These are phyloP conservation scores for Campoletis sonorensis DNA, from an alignment of 1,140 invertebrate species.

Conservation along the genomic window DNA sequence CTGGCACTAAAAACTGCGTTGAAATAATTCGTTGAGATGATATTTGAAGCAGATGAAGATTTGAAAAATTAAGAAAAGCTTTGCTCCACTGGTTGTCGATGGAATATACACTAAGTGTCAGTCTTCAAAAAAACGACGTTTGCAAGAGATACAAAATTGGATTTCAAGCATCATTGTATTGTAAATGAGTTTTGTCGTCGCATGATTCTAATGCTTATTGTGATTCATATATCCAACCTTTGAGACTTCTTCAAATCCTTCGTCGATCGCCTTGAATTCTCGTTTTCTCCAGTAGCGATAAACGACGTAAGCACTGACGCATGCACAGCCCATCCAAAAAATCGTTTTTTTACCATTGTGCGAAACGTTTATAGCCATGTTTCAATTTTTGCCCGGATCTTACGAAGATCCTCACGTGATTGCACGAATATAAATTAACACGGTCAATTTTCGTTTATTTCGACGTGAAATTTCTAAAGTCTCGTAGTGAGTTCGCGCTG, in stretches of 20 bases:
- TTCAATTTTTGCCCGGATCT: conserved; percentile 26
- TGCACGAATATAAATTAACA: conserved; percentile 1
- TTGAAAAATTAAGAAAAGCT: too few relatives aligned
- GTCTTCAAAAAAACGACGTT: too few relatives aligned
- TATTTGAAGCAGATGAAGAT: too few relatives aligned
- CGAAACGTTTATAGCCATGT: conserved; percentile 54
- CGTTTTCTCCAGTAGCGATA: conserved; percentile 74
- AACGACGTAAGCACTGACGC: conserved; percentile 72
- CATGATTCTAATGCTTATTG: too few relatives aligned
- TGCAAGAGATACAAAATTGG: neutral
- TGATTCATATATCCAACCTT: conserved; percentile 63
- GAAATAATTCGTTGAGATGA: too few relatives aligned
- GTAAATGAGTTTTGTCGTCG: too few relatives aligned
- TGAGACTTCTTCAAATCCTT: conserved; percentile 74
- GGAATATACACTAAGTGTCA: too few relatives aligned
- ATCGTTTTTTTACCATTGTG: conserved; percentile 57
- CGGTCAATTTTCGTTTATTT: conserved; percentile 1
- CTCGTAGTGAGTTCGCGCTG: conserved; percentile 18
- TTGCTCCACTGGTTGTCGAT: too few relatives aligned
- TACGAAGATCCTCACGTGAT: neutral
- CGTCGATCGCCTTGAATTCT: conserved; percentile 71
- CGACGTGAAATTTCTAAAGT: neutral
- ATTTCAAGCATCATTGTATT: neutral
- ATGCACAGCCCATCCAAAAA: conserved; percentile 67
- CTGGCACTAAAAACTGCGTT: too few relatives aligned